Evolutionary conservation across 2,797 vertebrate genomes (phyloP).

Genomic region (Bryconaethiops microstoma): DNA sequence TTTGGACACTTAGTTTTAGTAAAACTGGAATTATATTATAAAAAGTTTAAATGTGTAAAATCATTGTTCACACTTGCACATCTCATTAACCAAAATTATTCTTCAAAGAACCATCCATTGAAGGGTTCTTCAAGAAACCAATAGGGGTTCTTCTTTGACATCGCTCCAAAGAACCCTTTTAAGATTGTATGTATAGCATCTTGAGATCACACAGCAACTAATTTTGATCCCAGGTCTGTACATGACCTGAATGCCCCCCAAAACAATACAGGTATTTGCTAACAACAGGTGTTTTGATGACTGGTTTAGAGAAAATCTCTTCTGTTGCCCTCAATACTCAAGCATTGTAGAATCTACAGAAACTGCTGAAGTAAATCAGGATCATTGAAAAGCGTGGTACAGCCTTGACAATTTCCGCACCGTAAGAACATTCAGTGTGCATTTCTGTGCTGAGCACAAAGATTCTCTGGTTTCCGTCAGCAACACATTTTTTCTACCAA

Average conservation of each 20-base stretch:
- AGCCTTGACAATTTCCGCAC: not conserved
- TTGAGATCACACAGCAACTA: too few relatives aligned
- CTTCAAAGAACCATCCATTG: not conserved
- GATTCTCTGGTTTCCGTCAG: conserved; percentile 16
- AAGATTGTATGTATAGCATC: too few relatives aligned
- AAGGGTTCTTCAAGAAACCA: not conserved
- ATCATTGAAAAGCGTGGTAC: not conserved
- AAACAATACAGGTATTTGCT: not conserved
- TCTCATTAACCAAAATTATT: not conserved
- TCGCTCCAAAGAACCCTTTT: not conserved
- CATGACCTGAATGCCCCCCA: too few relatives aligned
- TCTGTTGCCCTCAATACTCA: not conserved
- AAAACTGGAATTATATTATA: too few relatives aligned
- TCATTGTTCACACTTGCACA: too few relatives aligned
- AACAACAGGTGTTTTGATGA: not conserved
- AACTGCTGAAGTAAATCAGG: conserved; percentile 9
- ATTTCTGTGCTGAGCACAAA: conserved; percentile 11
- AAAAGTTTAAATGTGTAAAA: too few relatives aligned
- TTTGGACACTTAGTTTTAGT: too few relatives aligned
- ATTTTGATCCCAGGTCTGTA: not conserved
- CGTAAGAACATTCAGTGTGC: not conserved
- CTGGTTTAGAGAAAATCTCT: not conserved
- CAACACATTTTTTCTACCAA: not conserved
- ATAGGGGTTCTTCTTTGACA: not conserved
- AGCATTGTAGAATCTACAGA: not conserved